phyloP scores from a whole-genome alignment of 2,888 invertebrate species.

The Hypomecis punctinalis region DNA sequence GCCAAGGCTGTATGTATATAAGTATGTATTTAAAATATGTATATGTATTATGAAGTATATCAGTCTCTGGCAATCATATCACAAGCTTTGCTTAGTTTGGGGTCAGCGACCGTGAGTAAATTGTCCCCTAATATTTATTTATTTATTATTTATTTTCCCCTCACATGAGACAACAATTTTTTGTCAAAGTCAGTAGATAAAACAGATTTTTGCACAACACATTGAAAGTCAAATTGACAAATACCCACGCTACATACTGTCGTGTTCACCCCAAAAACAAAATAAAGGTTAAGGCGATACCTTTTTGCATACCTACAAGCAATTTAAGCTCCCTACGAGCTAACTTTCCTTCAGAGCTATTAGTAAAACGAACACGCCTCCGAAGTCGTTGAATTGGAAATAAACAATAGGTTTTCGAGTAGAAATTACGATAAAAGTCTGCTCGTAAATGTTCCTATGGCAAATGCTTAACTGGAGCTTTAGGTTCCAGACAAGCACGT shows the following conservation, averaged over 20 bases:
- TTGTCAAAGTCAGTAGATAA: not conserved
- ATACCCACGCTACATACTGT: too few species aligned
- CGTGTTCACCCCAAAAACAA: conserved; percentile 4
- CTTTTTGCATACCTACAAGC: conserved; percentile 20
- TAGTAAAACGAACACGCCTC: conserved; percentile 35
- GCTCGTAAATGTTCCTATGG: conserved; percentile 26
- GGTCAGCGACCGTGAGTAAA: too few species aligned
- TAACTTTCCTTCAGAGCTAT: conserved; percentile 31
- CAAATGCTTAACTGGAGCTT: conserved; percentile 22
- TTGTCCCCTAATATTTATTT: too few species aligned
- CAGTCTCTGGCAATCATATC: too few species aligned
- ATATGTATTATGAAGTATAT: too few species aligned
- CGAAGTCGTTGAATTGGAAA: conserved; percentile 35
- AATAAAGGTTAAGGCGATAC: conserved; percentile 5
- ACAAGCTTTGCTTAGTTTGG: too few species aligned
- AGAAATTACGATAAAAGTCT: conserved; percentile 35
- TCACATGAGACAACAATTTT: too few species aligned
- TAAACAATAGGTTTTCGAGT: conserved; percentile 35
- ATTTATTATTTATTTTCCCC: too few species aligned
- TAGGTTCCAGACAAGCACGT: conserved; percentile 20
- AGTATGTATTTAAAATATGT: too few species aligned
- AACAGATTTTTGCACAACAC: not conserved
- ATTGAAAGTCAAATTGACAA: too few species aligned
- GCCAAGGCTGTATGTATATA: too few species aligned
- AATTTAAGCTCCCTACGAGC: conserved; percentile 19